Evolutionary conservation across 2,113 vertebrate species (phyloP), one percentile per base, ranked within the genome.

Genomic region (Daphoenositta chrysoptera): DNA sequence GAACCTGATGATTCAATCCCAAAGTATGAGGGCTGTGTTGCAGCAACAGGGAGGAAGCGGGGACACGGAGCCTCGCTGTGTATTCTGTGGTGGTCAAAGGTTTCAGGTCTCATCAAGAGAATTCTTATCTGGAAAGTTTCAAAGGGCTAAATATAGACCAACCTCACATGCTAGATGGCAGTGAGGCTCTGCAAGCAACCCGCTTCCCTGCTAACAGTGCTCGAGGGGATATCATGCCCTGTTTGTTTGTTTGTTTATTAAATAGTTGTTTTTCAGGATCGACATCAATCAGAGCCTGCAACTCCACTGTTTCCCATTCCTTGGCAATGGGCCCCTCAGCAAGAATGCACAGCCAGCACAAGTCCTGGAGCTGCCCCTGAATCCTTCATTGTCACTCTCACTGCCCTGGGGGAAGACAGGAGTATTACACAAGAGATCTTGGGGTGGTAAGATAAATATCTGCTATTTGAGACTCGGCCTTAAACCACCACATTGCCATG

Each of bases 1-100:
- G 89, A 96, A 83, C 80, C 68, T 20, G 91, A 50, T 97, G 96
- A 95, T 75, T 92, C 94, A 94, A 4, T 35, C 80, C 31, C 83
- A 10, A 90, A 87, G 35, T 78, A 95, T 92, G 95, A 90, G 68
- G 54, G 88, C 68, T 7, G 24, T 39, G 16, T n/a, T 91, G 85
- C 21, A 2, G 77, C 82, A 57, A 6, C 9, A 47, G 63, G 90
- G 92, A 93, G 85, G 92, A 90, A 93, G 75, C 2, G 3, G 64
- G 88, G 60, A 89, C 80, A 44, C 15, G 30, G 37, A 89, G 56
- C 63, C 81, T 75, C 14, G 23, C 56, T 14, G 7, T 20, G 47
- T 47, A 2, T 60, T 93, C 89, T 77, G 45, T 81, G 72, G 65
- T 87, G 86, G 86, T 58, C 94, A 78, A 90, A 89, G 76, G 60